Conservation (phyloP, 2,797 vertebrate genomes). For the Caiman crocodilus region DNA sequence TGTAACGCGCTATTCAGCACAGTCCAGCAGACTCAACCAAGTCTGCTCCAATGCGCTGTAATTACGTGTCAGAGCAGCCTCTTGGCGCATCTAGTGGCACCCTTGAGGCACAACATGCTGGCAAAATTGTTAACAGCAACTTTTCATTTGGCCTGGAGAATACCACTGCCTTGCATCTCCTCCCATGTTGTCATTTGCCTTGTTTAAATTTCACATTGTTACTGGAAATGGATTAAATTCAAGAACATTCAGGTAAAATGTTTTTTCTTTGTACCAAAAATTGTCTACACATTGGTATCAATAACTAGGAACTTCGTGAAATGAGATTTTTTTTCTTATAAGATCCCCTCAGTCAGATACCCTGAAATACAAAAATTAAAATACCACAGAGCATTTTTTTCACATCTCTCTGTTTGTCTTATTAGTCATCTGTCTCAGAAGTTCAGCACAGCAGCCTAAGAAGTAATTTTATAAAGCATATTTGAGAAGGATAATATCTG, state of each 20-base stretch:
- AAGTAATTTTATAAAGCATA: background rate
- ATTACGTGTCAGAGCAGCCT: too few relatives aligned
- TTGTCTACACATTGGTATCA: background rate
- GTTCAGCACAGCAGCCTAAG: background rate
- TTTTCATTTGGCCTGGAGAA: background rate
- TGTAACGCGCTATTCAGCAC: too few relatives aligned
- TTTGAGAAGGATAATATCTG: background rate
- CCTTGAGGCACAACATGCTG: background rate
- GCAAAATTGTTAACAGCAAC: background rate
- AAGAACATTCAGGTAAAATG: background rate
- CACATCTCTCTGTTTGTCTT: background rate
- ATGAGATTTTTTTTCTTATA: background rate
- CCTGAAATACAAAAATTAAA: constrained; percentile 16
- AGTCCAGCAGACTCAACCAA: too few relatives aligned
- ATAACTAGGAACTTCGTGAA: background rate
- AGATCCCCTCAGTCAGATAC: background rate
- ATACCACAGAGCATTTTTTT: constrained; percentile 2
- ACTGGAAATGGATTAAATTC: background rate
- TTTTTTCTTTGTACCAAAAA: background rate
- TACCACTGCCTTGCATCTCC: background rate
- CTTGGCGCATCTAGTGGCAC: too few relatives aligned
- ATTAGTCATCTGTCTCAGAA: background rate
- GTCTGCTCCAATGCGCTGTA: too few relatives aligned
- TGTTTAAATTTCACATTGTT: background rate
- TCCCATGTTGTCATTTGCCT: background rate